Conservation (phyloP, 1,140 invertebrate species). For the Sinella curviseta region DNA sequence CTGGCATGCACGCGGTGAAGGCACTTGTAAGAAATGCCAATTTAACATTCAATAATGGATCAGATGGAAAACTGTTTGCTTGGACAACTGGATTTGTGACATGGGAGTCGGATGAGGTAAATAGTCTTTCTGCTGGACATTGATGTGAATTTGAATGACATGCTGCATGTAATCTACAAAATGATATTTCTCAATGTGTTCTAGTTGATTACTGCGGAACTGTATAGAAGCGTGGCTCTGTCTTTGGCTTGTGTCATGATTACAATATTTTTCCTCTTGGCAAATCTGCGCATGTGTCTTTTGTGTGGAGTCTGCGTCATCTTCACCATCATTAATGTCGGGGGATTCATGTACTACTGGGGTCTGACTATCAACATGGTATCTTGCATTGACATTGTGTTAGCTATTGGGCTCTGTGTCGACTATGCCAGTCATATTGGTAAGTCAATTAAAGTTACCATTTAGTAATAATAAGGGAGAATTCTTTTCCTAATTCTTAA, state of each 20-base stretch:
- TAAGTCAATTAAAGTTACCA: constrained; percentile 43
- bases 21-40: constrained; percentile 60
- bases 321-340: constrained; percentile 47
- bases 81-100: constrained; percentile 33
- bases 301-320: constrained; percentile 43
- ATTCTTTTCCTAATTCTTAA: background rate
- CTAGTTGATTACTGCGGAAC: constrained; percentile 61
- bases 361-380: constrained; percentile 82
- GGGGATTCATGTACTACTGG: constrained; percentile 80
- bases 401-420: constrained; percentile 84
- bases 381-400: constrained; percentile 77
- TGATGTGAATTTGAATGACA: background rate
- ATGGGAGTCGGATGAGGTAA: constrained; percentile 49
- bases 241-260: constrained; percentile 59
- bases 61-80: constrained; percentile 22
- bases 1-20: constrained; percentile 68
- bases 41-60: constrained; percentile 54
- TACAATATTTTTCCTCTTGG: constrained; percentile 61
- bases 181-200: constrained; percentile 24
- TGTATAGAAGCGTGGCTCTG: constrained; percentile 60
- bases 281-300: constrained; percentile 59
- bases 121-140: background rate
- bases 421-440: constrained; percentile 87
- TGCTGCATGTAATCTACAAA: background rate
- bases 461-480: background rate